Evolutionary conservation across 2,888 invertebrate genomes (phyloP).

Genomic region (Apotomis turbidana): DNA sequence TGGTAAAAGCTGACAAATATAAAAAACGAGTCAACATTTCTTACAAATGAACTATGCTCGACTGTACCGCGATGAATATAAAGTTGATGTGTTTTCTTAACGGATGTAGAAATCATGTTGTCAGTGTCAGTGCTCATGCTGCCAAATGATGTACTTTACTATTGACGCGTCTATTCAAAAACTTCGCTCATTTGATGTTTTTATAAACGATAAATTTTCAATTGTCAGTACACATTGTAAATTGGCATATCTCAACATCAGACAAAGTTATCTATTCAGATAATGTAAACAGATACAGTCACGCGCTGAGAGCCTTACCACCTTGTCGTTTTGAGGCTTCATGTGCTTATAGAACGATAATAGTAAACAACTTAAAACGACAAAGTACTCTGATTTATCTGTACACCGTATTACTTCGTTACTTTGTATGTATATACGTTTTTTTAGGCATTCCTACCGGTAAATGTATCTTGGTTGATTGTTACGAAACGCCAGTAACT

Average conservation of each 20-base stretch:
- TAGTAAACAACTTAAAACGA: not conserved
- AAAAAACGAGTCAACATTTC: constrained; percentile 47
- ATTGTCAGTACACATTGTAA: constrained; percentile 66
- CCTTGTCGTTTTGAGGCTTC: constrained; percentile 3
- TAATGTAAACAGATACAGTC: constrained; percentile 16
- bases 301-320: not conserved
- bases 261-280: constrained; percentile 30
- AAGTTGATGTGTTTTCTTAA: constrained; percentile 30
- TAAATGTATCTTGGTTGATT: constrained; percentile 9
- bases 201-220: constrained; percentile 74
- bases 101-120: not conserved
- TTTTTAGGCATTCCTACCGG: constrained; percentile 8
- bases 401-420: constrained; percentile 5
- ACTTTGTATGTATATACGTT: not conserved
- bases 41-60: constrained; percentile 47
- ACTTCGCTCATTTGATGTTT: constrained; percentile 67
- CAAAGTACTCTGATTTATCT: not conserved
- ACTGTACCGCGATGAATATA: constrained; percentile 47
- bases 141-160: constrained; percentile 70
- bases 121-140: constrained; percentile 54
- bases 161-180: constrained; percentile 74
- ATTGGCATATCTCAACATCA: constrained; percentile 55
- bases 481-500: constrained; percentile 8
- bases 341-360: not conserved
- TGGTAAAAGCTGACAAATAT: constrained; percentile 58